Base-by-base conservation (phyloP, 2,888 invertebrate genomes). In the Opisthograptis luteolata region DNA sequence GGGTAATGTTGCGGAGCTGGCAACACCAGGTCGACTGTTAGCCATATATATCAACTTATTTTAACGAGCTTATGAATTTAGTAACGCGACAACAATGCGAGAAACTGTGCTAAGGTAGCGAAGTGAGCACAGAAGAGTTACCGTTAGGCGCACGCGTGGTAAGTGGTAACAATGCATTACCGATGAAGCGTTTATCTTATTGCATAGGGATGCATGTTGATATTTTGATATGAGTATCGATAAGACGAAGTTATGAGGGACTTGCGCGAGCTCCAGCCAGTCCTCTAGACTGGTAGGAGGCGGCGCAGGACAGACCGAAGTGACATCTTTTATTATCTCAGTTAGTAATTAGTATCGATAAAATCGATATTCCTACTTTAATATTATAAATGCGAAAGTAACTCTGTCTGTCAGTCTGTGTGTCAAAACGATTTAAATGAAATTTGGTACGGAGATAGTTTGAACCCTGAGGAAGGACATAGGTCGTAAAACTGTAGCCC, bases 101-200 rank as follows among this genome's bases (percentile, higher is more conserved):
- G 55, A 64, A 63, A 51, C 45, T 44, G 45, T 57, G 49, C 19
- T 44, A 49, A 37, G 27, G 15, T 6, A 34, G 27, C 17, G 51
- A 45, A 42, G 54, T 49, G 59, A 51, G 60, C 43, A 49, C 52
- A 44, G 46, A 44, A 34, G 6, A 27, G 41, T 13, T 62, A 64
- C 76, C 67, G 76, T 75, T 73, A 66, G 48, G 3, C 43, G 49
- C 37, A 59, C 55, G 58, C 45, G 53, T 61, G 51, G 62, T 60
- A 65, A 53, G 66, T 65, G 60, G 14, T 14, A 37, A 50, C 49
- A 50, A 70, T 64, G 63, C 50, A 60, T 53, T 66, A 54, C 66
- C 64, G 61, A 64, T 65, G 64, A 54, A 64, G 54, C 55, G 59
- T 66, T 64, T 70, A 71, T 72, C 68, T 68, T 66, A 70, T 69